Evolutionary conservation across 2,888 invertebrate species (phyloP).

Genomic region (Sturmia bella): DNA sequence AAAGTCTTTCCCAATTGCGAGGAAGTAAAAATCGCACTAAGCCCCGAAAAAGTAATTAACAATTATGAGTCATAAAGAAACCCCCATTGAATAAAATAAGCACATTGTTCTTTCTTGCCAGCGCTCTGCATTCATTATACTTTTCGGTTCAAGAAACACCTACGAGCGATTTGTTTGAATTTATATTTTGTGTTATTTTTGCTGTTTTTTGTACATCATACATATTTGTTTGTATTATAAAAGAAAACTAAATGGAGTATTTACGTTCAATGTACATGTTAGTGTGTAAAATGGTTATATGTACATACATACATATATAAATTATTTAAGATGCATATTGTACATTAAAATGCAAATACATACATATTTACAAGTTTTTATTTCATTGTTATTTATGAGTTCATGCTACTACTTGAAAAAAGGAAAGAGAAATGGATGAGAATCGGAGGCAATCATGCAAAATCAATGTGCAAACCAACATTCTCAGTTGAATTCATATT

Average conservation of each 20-base stretch:
- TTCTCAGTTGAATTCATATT: not conserved
- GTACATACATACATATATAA: no score
- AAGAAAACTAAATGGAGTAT: not conserved
- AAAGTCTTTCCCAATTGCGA: no score
- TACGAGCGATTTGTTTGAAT: constrained; percentile 19
- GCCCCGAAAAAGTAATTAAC: no score
- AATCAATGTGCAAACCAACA: constrained; percentile 39
- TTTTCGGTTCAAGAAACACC: constrained; percentile 31
- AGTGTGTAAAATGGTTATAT: no score
- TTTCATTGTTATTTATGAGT: constrained; percentile 60
- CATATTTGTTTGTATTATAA: constrained; percentile 20
- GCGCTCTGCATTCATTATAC: constrained; percentile 7
- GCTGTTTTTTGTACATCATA: not conserved
- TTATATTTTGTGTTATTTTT: not conserved
- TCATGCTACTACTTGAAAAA: constrained; percentile 43
- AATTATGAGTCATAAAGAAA: no score
- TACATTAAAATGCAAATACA: constrained; percentile 18
- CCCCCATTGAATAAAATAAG: not conserved
- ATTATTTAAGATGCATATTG: constrained; percentile 14
- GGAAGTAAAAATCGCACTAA: no score
- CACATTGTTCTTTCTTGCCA: constrained; percentile 9
- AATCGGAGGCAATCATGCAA: constrained; percentile 24
- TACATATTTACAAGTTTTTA: constrained; percentile 25
- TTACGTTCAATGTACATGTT: not conserved
- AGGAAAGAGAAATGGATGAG: not conserved